Conservation (phyloP, 2,113 vertebrate genomes). For the Bettongia penicillata region DNA sequence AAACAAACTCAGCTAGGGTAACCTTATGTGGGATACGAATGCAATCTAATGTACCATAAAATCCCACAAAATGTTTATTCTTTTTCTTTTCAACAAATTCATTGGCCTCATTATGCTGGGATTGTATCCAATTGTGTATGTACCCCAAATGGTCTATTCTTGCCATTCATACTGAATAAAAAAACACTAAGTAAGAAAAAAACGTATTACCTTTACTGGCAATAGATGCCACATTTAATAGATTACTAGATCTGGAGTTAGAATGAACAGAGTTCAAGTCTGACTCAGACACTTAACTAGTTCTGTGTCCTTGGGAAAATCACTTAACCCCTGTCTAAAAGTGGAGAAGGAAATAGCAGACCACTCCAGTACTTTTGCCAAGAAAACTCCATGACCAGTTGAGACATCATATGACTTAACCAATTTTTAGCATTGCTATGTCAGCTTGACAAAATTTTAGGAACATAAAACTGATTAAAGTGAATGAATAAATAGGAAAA, state of each 20-base stretch:
- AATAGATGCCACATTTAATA: neutral
- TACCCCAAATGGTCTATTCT: neutral
- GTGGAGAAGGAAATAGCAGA: too few relatives aligned
- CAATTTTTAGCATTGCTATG: constrained; percentile 6
- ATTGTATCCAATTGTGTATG: neutral
- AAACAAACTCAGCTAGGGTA: too few relatives aligned
- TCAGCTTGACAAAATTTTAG: constrained; percentile 19
- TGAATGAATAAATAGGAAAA: too few relatives aligned
- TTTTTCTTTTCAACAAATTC: constrained; percentile 21
- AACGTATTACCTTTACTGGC: neutral
- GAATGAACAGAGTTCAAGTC: neutral
- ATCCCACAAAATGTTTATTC: neutral
- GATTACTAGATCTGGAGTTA: neutral
- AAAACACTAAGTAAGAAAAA: constrained; percentile 24
- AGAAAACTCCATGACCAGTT: too few relatives aligned
- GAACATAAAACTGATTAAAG: neutral
- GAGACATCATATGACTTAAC: too few relatives aligned
- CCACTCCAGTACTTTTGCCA: too few relatives aligned
- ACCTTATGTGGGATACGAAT: too few relatives aligned
- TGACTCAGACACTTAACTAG: neutral
- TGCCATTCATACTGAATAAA: neutral
- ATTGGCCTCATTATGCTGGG: neutral
- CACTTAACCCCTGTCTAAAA: too few relatives aligned
- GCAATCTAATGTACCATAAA: neutral
- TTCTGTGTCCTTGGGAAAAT: too few relatives aligned